Evolutionary conservation across 2,888 invertebrate species (phyloP).

Genomic region (Philaethria dido): DNA sequence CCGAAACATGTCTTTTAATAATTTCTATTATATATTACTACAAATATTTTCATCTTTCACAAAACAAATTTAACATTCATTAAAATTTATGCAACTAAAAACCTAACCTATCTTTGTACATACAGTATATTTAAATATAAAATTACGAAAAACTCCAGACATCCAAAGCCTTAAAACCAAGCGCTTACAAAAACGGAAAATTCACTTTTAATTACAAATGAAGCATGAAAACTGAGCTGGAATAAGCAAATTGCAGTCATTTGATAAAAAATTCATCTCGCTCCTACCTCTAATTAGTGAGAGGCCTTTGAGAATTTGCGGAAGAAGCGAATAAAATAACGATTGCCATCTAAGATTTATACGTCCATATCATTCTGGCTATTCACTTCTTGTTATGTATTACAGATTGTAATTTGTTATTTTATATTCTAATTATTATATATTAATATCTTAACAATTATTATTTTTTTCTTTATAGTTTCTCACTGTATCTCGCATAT

Average conservation of each 20-base stretch:
- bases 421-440: neutral
- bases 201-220: slow-evolving; percentile 9
- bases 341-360: slow-evolving; percentile 11
- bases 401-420: neutral
- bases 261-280: slow-evolving; percentile 23
- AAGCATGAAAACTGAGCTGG: slow-evolving; percentile 15
- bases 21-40: no score
- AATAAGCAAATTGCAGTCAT: slow-evolving; percentile 23
- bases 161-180: neutral
- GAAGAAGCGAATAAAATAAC: slow-evolving; percentile 23
- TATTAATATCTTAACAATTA: no score
- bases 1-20: no score
- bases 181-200: slow-evolving; percentile 1
- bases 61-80: no score
- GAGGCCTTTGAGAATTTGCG: slow-evolving; percentile 26
- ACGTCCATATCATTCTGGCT: neutral
- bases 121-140: neutral
- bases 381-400: slow-evolving; percentile 3
- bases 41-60: no score
- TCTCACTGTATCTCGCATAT: no score
- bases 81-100: no score
- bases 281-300: slow-evolving; percentile 25
- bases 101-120: no score
- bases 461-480: no score
- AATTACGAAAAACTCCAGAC: neutral